Base-by-base conservation (phyloP, 2,888 invertebrate species). In the Macrosiphum euphorbiae region DNA sequence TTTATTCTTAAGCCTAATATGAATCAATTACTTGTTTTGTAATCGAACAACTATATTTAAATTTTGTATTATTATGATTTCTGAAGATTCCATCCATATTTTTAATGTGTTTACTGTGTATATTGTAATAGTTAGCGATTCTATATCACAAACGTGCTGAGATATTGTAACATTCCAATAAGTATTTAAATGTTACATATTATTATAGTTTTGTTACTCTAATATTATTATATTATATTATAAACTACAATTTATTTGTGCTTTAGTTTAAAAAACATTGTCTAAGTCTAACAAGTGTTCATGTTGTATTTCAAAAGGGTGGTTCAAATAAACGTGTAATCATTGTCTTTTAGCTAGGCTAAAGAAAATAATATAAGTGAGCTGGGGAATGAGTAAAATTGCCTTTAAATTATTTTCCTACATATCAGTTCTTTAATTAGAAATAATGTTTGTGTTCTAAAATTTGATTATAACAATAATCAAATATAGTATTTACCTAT, bases 61-160 rank as follows among this genome's bases (percentile, higher is more conserved):
- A 92, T 78, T 67, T 91, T 92, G 41, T 67, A 92, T 78, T 78
- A 88, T 87, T 61, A 87, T 92, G 67, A 92, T 92, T 92, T 92
- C 67, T 92, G 41, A 88, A 78, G 92, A 92, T 92, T 92, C 92
- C 92, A 92, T 92, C 92, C 92, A 92, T 88, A 92, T 52, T 88
- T 67, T 92, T 88, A 52, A 88, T 52, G 41, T 67, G 41, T 67
- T 67, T 67, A 67, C 67, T n/a, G 5, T 92, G 52, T 92, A 67
- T 78, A 88, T 78, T 88, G n/a, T 87, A 78, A 67, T 52, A 92
- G n/a, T 92, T 61, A 50, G n/a, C 28, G 26, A 47, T 67, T 41
- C 78, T 0, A 11, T 78, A 28, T n/a, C 26, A 61, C 24, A 55
- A 61, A 61, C 10, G 28, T 78, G 26, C 41, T 52, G 88, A 88